Evolutionary conservation across 2,113 vertebrate genomes (phyloP).

Genomic region (Meleagris gallopavo): DNA sequence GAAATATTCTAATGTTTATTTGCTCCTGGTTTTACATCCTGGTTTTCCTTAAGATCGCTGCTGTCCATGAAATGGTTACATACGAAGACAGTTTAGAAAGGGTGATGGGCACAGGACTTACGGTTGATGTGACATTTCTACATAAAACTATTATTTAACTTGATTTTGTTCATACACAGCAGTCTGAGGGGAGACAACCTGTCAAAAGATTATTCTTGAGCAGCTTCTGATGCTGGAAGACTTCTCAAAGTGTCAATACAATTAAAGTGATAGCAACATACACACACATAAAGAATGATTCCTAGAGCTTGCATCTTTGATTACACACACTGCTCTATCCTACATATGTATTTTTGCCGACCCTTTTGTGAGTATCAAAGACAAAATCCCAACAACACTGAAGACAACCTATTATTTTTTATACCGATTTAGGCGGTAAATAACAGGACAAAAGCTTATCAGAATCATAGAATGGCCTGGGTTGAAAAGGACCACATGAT

Average conservation of each 20-base stretch:
- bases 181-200: not conserved
- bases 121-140: not conserved
- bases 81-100: not conserved
- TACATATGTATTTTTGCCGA: not conserved
- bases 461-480: no score
- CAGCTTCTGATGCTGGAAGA: not conserved
- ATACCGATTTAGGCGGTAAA: not conserved
- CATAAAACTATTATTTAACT: not conserved
- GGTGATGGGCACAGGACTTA: not conserved
- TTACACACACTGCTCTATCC: not conserved
- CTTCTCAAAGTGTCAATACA: not conserved
- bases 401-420: not conserved
- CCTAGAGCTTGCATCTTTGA: not conserved
- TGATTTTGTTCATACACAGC: not conserved
- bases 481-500: no score
- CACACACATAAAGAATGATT: not conserved
- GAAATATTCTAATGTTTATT: not conserved
- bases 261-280: not conserved
- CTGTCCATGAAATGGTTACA: not conserved
- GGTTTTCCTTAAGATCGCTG: not conserved
- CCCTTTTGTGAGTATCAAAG: not conserved
- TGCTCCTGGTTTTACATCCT: not conserved
- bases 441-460: slow-evolving; percentile 8
- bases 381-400: not conserved
- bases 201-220: not conserved